A percentile compares a stretch with the other conserved stretches of the same genome.
phyloP scores from a whole-genome alignment of 2,888 invertebrate species.

The Amphipyra tragopoginis region DNA sequence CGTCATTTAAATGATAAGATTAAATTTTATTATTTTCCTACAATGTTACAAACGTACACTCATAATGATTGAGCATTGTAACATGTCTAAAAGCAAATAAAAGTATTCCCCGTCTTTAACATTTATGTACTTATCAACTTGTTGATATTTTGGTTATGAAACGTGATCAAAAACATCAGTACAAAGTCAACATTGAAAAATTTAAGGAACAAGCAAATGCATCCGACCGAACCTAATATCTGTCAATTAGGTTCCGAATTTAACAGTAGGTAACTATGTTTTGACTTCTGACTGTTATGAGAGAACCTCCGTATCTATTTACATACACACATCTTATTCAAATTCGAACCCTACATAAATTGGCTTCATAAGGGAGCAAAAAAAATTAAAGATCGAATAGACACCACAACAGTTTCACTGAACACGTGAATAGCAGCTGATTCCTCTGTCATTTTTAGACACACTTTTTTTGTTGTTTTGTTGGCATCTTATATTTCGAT shows the following conservation, averaged over 20 bases:
- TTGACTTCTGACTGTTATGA: not conserved
- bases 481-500: slow-evolving; percentile 34
- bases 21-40: slow-evolving; percentile 9
- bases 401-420: slow-evolving; percentile 12
- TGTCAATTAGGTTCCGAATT: no score
- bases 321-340: not conserved
- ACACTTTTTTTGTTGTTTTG: slow-evolving; percentile 21
- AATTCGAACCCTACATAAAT: slow-evolving; percentile 5
- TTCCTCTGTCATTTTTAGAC: slow-evolving; percentile 12
- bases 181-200: no score
- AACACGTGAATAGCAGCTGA: slow-evolving; percentile 40
- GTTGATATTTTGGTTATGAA: no score
- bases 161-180: no score
- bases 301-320: not conserved
- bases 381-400: slow-evolving; percentile 3
- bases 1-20: slow-evolving; percentile 9
- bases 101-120: no score
- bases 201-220: no score
- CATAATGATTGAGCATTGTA: not conserved
- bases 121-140: no score
- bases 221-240: no score
- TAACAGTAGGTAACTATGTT: no score
- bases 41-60: not conserved
- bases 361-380: slow-evolving; percentile 12
- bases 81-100: not conserved